These are phyloP conservation scores for Unio delphinus DNA, from an alignment of 2,888 invertebrate genomes.

Conservation along the genomic window DNA sequence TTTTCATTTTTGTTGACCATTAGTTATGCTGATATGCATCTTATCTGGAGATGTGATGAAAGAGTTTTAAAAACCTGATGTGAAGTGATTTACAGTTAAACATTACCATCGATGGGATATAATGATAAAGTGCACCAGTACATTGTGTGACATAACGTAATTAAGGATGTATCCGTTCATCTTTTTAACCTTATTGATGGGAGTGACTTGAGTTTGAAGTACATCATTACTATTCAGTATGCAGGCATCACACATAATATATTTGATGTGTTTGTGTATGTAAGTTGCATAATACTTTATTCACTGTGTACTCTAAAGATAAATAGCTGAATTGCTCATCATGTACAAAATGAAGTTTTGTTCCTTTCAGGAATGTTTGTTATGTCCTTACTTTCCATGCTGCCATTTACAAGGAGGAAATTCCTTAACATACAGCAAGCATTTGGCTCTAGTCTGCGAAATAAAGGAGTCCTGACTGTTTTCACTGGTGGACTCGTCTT, in stretches of 20 bases:
- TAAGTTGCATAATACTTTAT: neutral
- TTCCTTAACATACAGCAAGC: constrained; percentile 19
- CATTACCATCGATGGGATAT: too few species aligned
- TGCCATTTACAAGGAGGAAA: constrained; percentile 22
- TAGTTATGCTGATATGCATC: too few species aligned
- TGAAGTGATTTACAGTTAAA: too few species aligned
- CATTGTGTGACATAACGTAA: too few species aligned
- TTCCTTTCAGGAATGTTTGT: constrained; percentile 35
- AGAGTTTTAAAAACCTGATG: too few species aligned
- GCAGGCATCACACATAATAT: neutral
- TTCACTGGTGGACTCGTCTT: constrained; percentile 34
- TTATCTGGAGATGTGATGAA: too few species aligned
- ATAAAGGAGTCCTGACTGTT: constrained; percentile 30
- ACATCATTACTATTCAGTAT: neutral
- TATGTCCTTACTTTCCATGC: constrained; percentile 32
- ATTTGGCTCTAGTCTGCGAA: constrained; percentile 16
- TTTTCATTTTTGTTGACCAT: too few species aligned
- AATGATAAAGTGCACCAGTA: too few species aligned
- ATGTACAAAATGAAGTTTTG: neutral
- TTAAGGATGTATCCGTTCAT: too few species aligned
- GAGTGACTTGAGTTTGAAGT: neutral
- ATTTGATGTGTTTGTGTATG: neutral
- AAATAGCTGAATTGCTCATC: neutral
- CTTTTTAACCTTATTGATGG: too few species aligned
- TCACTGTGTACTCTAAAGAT: neutral